A percentile compares a stretch with the other conserved stretches of the same genome.
These are phyloP conservation scores for Azemiops feae DNA, from an alignment of 2,113 vertebrate genomes.

Conservation along the genomic window DNA sequence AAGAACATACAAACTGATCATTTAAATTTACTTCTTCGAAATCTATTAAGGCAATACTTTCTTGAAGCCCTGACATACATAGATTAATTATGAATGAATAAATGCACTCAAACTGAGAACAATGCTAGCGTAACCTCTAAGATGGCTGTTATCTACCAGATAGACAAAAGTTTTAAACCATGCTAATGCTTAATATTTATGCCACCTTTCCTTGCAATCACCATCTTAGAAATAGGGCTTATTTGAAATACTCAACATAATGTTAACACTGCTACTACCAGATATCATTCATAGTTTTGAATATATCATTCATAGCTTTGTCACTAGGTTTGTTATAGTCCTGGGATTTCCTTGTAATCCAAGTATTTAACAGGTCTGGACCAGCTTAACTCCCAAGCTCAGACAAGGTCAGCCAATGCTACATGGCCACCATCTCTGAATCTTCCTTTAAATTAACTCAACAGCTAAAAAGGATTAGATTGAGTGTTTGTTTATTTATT, in stretches of 20 bases:
- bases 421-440: background rate
- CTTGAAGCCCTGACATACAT: constrained; percentile 32
- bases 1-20: constrained; percentile 16
- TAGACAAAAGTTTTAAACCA: constrained; percentile 11
- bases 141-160: constrained; percentile 25
- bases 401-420: background rate
- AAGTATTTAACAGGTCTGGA: background rate
- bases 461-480: background rate
- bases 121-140: constrained; percentile 26
- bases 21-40: constrained; percentile 38
- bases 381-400: background rate
- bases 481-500: background rate
- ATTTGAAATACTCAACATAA: background rate
- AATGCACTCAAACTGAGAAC: constrained; percentile 16
- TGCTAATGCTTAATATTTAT: constrained; percentile 24
- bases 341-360: background rate
- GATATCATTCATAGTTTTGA: background rate
- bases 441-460: background rate
- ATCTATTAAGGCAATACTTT: constrained; percentile 36
- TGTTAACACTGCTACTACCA: background rate
- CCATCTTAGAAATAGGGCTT: constrained; percentile 27
- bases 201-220: constrained; percentile 22
- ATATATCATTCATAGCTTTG: background rate
- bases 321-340: background rate
- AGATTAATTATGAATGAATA: constrained; percentile 41